These are phyloP conservation scores for Drosophila fulvimacula DNA, from an alignment of 2,888 invertebrate species.

Conservation along the genomic window DNA sequence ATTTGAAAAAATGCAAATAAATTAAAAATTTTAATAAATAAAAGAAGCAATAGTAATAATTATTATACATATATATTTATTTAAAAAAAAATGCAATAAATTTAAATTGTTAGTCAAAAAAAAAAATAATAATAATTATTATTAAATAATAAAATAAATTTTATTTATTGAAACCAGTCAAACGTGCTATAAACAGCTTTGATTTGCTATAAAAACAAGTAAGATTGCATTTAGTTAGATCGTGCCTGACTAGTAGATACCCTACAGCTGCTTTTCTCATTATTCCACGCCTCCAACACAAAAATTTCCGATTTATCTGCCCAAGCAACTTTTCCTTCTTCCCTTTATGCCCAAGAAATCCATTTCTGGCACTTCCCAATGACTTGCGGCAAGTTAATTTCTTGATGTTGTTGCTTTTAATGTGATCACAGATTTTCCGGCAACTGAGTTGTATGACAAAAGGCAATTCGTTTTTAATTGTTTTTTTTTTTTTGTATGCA, in stretches of 20 bases:
- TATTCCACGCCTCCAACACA: neutral
- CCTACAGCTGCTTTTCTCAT: too few relatives aligned
- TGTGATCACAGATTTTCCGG: conserved; percentile 33
- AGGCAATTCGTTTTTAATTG: conserved; percentile 77
- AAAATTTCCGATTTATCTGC: conserved; percentile 26
- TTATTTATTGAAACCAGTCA: too few relatives aligned
- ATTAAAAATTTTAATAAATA: too few relatives aligned
- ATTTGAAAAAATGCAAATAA: neutral
- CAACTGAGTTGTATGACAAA: conserved; percentile 32
- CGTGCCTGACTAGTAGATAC: neutral
- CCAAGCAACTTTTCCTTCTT: neutral
- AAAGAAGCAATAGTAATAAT: too few relatives aligned
- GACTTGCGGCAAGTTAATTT: conserved; percentile 26
- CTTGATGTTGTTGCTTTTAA: conserved; percentile 4
- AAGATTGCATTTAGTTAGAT: neutral
- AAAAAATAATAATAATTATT: too few relatives aligned
- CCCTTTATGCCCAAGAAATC: neutral
- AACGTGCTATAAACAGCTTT: neutral
- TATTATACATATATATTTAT: too few relatives aligned
- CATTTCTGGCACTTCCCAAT: neutral
- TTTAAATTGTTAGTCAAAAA: too few relatives aligned
- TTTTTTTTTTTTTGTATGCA: conserved; percentile 42
- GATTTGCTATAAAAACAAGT: neutral
- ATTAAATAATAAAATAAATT: too few relatives aligned
- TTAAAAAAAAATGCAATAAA: too few relatives aligned